These are phyloP conservation scores for Holocentrus rufus DNA, from an alignment of 2,797 vertebrate species.

Conservation along the genomic window DNA sequence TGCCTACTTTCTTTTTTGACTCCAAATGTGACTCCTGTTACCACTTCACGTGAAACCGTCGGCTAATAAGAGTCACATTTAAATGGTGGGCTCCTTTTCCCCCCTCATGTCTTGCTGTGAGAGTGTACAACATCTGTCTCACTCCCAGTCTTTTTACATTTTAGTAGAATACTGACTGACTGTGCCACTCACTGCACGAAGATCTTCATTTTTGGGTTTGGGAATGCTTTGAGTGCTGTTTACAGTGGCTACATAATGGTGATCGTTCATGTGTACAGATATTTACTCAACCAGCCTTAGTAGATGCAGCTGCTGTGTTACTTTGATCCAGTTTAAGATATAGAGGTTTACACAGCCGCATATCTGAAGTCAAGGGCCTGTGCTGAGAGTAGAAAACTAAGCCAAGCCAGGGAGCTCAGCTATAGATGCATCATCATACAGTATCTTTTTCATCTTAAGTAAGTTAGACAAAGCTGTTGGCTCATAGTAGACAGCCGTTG, in stretches of 20 bases:
- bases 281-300: constrained; percentile 14
- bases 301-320: constrained; percentile 31
- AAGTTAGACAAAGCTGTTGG: neutral
- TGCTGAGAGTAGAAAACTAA: neutral
- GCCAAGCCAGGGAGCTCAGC: neutral
- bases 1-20: neutral
- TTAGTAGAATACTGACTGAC: constrained; percentile 29
- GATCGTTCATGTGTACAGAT: constrained; percentile 17
- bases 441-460: neutral
- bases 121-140: neutral
- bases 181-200: constrained; percentile 16
- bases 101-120: neutral
- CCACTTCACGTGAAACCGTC: neutral
- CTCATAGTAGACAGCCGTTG: neutral
- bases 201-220: neutral
- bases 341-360: neutral
- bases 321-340: constrained; percentile 16
- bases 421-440: neutral
- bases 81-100: neutral
- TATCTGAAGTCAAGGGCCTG: neutral
- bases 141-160: neutral
- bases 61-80: constrained; percentile 24
- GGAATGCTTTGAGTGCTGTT: constrained; percentile 23
- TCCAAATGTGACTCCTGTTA: constrained; percentile 26
- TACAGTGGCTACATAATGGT: neutral